Percentiles rank a stretch among this genome's conserved stretches.
phyloP scores from a whole-genome alignment of 1,140 invertebrate genomes.

The Amyelois transitella region DNA sequence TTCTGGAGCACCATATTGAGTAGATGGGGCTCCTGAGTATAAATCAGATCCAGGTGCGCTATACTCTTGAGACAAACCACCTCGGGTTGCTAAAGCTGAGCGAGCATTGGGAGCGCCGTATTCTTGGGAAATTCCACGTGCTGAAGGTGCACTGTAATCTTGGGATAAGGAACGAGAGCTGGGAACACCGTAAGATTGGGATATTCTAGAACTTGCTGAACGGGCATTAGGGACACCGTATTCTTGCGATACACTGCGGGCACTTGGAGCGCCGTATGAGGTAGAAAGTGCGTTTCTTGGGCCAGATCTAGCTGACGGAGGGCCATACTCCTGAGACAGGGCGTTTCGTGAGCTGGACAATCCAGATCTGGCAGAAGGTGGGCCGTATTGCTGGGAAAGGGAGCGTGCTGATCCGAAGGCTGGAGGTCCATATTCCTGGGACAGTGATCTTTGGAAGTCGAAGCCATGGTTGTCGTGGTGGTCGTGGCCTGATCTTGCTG shows the following conservation, averaged over 20 bases:
- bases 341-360: slow-evolving; percentile 9
- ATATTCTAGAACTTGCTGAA: too few species aligned
- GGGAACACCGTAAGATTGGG: too few species aligned
- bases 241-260: slow-evolving; percentile 24
- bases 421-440: slow-evolving; percentile 31
- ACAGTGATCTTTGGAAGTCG: slow-evolving; percentile 31
- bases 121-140: slow-evolving; percentile 25
- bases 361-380: slow-evolving; percentile 14
- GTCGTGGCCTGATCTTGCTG: slow-evolving; percentile 24
- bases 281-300: slow-evolving; percentile 30
- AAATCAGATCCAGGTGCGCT: slow-evolving; percentile 19
- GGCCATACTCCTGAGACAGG: slow-evolving; percentile 25
- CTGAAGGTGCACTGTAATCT: slow-evolving; percentile 24
- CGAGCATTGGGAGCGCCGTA: slow-evolving; percentile 19
- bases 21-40: slow-evolving; percentile 30
- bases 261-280: slow-evolving; percentile 39
- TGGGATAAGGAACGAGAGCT: slow-evolving; percentile 17
- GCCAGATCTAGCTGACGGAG: slow-evolving; percentile 13
- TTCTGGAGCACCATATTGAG: slow-evolving; percentile 22
- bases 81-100: slow-evolving; percentile 11
- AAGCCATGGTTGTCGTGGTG: slow-evolving; percentile 21
- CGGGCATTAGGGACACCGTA: slow-evolving; percentile 19
- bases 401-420: slow-evolving; percentile 11
- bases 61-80: slow-evolving; percentile 25
- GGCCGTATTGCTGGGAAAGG: slow-evolving; percentile 25